Conservation (phyloP, 2,888 invertebrate genomes). For the Frankliniella intonsa region DNA sequence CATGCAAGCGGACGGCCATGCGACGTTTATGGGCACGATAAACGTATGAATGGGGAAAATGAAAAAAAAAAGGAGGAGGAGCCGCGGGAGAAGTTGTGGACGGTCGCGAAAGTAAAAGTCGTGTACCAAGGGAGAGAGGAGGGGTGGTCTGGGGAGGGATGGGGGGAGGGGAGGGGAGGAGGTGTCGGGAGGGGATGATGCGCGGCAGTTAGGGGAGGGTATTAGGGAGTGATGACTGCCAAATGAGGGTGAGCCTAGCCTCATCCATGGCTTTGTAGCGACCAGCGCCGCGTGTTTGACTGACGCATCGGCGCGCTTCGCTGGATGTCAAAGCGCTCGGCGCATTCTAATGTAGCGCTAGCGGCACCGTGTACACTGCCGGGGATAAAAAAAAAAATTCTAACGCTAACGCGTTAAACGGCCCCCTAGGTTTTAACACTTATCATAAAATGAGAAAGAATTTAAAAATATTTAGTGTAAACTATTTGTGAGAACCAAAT, state of each 20-base stretch:
- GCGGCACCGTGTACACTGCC: background rate
- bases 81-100: background rate
- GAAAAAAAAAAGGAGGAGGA: background rate
- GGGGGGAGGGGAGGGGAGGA: background rate
- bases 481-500: too few relatives aligned
- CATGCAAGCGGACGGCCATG: too few relatives aligned
- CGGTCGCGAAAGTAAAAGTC: background rate
- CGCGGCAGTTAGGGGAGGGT: background rate
- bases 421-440: too few relatives aligned
- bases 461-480: too few relatives aligned
- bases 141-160: background rate
- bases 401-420: too few relatives aligned
- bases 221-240: constrained; percentile 27
- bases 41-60: background rate
- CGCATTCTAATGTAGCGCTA: constrained; percentile 7
- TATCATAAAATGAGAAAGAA: too few relatives aligned
- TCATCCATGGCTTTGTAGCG: constrained; percentile 27
- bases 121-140: background rate
- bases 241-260: constrained; percentile 29
- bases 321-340: constrained; percentile 28
- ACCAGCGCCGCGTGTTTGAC: constrained; percentile 30
- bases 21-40: background rate
- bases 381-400: too few relatives aligned
- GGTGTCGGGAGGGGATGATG: background rate
- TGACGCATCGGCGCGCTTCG: constrained; percentile 27